A percentile compares a stretch with the other conserved stretches of the same genome.
Conservation (phyloP, 2,797 vertebrate genomes). For the Scolopax bukidnonensis region DNA sequence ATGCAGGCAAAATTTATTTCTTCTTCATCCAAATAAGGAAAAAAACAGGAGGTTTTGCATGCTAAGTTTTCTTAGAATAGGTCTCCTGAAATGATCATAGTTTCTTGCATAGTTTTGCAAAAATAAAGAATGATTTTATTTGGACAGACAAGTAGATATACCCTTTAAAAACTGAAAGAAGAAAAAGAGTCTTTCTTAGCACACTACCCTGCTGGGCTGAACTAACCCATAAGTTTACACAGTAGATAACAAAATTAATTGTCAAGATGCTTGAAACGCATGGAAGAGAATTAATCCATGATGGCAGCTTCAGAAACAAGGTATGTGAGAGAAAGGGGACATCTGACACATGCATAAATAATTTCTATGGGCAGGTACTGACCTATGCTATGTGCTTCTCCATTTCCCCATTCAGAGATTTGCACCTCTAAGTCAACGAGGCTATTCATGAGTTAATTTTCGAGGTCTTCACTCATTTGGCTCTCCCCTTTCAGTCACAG, state of each 20-base stretch:
- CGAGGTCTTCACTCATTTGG: background rate
- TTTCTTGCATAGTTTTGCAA: background rate
- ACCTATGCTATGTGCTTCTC: background rate
- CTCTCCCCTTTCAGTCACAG: background rate
- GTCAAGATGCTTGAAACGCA: background rate
- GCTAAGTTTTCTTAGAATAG: background rate
- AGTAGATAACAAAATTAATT: background rate
- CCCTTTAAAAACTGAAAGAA: background rate
- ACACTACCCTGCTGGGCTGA: background rate
- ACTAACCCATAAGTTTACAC: background rate
- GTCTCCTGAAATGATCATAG: background rate
- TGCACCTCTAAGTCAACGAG: background rate
- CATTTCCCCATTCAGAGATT: background rate
- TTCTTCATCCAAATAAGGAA: background rate
- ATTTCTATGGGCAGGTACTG: background rate
- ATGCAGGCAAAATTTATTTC: background rate
- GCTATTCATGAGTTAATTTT: background rate
- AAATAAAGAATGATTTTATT: background rate
- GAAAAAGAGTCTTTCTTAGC: background rate
- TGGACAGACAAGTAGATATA: background rate
- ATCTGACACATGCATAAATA: background rate
- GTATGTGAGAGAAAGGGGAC: background rate
- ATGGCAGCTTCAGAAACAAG: background rate
- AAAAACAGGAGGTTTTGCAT: rapidly evolving
- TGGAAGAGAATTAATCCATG: background rate